A percentile compares a stretch with the other conserved stretches of the same genome.
Evolutionary conservation across 2,113 vertebrate species (phyloP).

Genomic region (Anseranas semipalmata): DNA sequence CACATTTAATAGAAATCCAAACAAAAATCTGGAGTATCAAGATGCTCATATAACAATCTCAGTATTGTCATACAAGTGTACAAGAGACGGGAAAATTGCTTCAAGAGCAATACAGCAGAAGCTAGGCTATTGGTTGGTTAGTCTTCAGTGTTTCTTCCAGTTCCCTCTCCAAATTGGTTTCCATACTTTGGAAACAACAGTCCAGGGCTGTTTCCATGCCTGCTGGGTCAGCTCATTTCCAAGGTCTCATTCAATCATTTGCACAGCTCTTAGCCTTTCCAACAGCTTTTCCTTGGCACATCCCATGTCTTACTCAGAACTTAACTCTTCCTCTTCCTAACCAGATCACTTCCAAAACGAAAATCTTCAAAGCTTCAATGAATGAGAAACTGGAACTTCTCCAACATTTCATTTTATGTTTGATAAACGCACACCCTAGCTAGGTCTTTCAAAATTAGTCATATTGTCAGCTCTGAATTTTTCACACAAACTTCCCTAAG

Average conservation of each 20-base stretch:
- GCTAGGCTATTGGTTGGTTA: neutral
- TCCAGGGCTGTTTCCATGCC: neutral
- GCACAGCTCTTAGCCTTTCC: neutral
- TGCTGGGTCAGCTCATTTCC: neutral
- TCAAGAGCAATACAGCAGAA: neutral
- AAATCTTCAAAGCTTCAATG: neutral
- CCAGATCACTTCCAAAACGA: neutral
- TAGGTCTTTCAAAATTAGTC: neutral
- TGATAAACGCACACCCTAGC: neutral
- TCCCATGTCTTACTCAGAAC: neutral
- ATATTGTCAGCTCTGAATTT: neutral
- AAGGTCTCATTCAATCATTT: neutral
- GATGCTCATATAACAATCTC: neutral
- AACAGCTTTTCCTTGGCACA: neutral
- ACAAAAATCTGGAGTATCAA: neutral
- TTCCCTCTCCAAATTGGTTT: neutral
- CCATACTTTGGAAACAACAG: neutral
- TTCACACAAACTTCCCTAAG: neutral
- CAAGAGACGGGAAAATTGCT: fast-evolving
- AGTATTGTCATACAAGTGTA: fast-evolving
- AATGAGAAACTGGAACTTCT: neutral
- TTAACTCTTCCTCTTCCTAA: neutral
- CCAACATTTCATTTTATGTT: neutral
- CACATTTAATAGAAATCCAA: neutral
- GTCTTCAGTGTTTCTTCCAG: neutral